Evolutionary conservation across 2,113 vertebrate genomes (phyloP).

Genomic region (human (Homo sapiens)): GRCh38 chr17:61613001-61613500

Average conservation of each 20-base stretch:
- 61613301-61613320: background rate
- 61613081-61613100: background rate
- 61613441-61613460: too few species aligned
- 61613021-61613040: background rate
- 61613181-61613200: background rate
- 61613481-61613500: too few species aligned
- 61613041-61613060: background rate
- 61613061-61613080: background rate
- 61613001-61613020: background rate
- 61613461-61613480: too few species aligned
- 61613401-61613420: background rate
- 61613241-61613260: background rate
- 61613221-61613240: background rate
- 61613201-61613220: background rate
- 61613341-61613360: background rate
- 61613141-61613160: background rate
- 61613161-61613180: background rate
- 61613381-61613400: background rate
- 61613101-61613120: background rate
- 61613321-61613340: background rate
- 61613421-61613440: too few species aligned
- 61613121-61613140: background rate
- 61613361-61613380: conserved; percentile 2
- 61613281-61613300: background rate
- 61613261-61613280: background rate